phyloP scores from a whole-genome alignment of 1,140 invertebrate genomes.

The Atta texana region DNA sequence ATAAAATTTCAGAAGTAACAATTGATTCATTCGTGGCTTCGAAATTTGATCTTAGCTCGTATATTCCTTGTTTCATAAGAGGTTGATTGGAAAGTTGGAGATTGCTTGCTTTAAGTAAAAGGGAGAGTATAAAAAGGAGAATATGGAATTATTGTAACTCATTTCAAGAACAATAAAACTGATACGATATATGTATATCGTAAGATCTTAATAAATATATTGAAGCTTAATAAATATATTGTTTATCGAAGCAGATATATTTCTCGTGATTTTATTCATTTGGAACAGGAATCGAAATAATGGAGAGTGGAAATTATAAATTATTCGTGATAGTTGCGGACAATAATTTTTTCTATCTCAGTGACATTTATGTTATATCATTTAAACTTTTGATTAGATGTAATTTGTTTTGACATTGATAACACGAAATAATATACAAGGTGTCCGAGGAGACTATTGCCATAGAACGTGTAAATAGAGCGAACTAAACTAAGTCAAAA shows the following conservation, averaged over 20 bases:
- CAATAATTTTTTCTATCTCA: not conserved
- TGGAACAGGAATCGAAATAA: not conserved
- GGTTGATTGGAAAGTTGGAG: not conserved
- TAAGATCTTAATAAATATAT: not conserved
- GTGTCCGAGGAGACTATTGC: too few relatives aligned
- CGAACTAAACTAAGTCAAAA: too few relatives aligned
- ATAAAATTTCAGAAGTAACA: not conserved
- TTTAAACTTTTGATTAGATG: not conserved
- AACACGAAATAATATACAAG: not conserved
- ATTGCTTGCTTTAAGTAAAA: not conserved
- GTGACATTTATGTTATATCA: not conserved
- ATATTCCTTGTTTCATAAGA: not conserved
- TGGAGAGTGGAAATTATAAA: not conserved
- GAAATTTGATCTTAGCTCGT: not conserved
- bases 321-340: not conserved
- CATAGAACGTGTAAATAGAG: too few relatives aligned
- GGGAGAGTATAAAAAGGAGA: not conserved
- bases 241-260: not conserved
- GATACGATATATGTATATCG: not conserved
- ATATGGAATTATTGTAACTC: not conserved
- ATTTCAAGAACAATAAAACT: not conserved
- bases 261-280: not conserved
- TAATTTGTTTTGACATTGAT: not conserved
- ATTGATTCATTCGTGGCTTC: not conserved
- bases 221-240: too few relatives aligned